phyloP scores from a whole-genome alignment of 2,113 vertebrate species.

The Erythrocebus patas region DNA sequence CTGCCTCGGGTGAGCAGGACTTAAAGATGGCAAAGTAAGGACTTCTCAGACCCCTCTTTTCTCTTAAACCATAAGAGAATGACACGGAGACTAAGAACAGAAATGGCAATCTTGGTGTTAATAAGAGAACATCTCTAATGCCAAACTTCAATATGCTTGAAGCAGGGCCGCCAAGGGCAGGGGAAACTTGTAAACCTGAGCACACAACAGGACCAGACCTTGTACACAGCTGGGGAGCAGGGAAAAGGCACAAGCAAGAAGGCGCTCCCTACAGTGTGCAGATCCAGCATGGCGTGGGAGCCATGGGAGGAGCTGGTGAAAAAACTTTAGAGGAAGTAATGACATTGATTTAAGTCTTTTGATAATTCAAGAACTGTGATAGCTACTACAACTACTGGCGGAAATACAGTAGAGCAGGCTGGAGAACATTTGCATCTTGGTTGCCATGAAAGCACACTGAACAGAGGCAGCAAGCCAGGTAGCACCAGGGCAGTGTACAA shows the following conservation, averaged over 20 bases:
- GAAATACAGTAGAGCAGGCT: neutral
- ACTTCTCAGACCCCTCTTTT: neutral
- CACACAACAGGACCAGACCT: too few relatives aligned
- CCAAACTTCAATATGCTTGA: neutral
- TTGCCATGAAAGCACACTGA: neutral
- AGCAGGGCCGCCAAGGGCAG: neutral
- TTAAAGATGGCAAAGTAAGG: neutral
- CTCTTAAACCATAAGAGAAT: neutral
- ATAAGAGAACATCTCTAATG: neutral
- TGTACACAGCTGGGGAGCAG: neutral
- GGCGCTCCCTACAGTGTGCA: fast-evolving
- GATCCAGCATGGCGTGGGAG: too few relatives aligned
- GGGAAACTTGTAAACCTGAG: neutral
- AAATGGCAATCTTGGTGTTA: neutral
- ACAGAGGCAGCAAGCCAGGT: neutral
- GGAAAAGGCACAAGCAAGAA: neutral
- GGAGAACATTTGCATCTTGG: neutral
- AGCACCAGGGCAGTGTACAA: neutral
- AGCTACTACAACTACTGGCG: neutral
- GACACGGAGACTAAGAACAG: neutral
- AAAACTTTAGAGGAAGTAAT: neutral
- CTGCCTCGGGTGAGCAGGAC: neutral
- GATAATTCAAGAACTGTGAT: neutral
- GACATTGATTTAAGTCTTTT: neutral
- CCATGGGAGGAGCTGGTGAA: neutral